These are phyloP conservation scores for Candoia aspera DNA, from an alignment of 2,113 vertebrate genomes.

Conservation along the genomic window DNA sequence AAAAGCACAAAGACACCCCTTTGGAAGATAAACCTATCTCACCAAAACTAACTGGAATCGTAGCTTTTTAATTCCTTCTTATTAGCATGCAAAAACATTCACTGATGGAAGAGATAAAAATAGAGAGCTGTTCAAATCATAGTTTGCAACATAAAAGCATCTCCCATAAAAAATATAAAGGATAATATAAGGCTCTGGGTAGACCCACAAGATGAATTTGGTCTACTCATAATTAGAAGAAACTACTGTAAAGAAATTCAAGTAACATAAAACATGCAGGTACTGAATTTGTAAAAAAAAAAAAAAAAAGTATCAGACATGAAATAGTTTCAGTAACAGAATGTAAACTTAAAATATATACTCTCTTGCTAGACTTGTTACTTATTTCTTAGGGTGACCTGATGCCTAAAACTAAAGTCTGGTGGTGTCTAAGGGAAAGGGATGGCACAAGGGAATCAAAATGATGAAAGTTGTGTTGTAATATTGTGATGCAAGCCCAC, in stretches of 20 bases:
- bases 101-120: slow-evolving; percentile 1
- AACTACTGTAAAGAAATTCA: background rate
- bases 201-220: background rate
- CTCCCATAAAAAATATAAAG: background rate
- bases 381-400: background rate
- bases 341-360: background rate
- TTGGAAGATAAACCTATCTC: background rate
- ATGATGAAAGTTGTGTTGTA: background rate
- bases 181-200: background rate
- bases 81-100: background rate
- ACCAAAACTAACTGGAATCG: background rate
- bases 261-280: background rate
- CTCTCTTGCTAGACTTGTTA: background rate
- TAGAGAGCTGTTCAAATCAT: background rate
- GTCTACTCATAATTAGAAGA: background rate
- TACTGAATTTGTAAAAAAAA: background rate
- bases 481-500: background rate
- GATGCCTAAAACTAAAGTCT: background rate
- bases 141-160: background rate
- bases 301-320: background rate
- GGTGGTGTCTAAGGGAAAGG: background rate
- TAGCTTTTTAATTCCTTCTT: background rate
- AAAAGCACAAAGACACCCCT: background rate
- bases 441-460: background rate
- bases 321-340: background rate